A percentile compares a stretch with the other conserved stretches of the same genome.
phyloP scores from a whole-genome alignment of 2,888 invertebrate genomes.

The Tenthredo distinguenda region DNA sequence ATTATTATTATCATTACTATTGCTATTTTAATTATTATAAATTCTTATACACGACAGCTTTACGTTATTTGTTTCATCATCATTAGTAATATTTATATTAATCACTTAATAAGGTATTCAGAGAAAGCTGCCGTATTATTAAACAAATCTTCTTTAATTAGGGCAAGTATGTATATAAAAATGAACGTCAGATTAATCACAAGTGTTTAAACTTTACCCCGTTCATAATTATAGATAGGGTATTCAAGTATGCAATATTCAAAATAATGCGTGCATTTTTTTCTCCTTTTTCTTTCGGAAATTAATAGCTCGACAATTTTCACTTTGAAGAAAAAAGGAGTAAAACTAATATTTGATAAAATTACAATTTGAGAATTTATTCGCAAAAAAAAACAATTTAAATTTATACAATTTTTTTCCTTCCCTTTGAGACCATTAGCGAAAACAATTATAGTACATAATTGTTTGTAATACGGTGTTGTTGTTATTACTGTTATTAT shows the following conservation, averaged over 20 bases:
- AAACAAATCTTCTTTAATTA: neutral
- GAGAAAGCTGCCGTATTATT: neutral
- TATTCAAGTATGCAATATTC: neutral
- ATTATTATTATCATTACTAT: neutral
- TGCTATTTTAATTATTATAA: neutral
- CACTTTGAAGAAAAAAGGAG: too few relatives aligned
- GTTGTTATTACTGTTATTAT: constrained; percentile 59
- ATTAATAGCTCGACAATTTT: too few relatives aligned
- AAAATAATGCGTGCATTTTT: neutral
- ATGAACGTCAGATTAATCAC: constrained; percentile 29
- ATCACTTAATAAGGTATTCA: neutral
- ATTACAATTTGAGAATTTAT: too few relatives aligned
- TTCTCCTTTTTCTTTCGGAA: neutral
- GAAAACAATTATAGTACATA: neutral
- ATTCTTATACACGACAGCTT: constrained; percentile 20
- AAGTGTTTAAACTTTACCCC: neutral
- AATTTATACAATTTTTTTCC: too few relatives aligned
- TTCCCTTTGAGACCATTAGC: too few relatives aligned
- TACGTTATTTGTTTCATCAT: constrained; percentile 2
- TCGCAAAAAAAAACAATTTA: neutral
- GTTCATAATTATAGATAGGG: neutral
- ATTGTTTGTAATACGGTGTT: constrained; percentile 25
- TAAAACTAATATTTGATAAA: too few relatives aligned
- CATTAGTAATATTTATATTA: neutral
- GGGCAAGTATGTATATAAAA: neutral